Evolutionary conservation across 2,797 vertebrate genomes (phyloP).

Genomic region (Schizothorax lantsangensis): DNA sequence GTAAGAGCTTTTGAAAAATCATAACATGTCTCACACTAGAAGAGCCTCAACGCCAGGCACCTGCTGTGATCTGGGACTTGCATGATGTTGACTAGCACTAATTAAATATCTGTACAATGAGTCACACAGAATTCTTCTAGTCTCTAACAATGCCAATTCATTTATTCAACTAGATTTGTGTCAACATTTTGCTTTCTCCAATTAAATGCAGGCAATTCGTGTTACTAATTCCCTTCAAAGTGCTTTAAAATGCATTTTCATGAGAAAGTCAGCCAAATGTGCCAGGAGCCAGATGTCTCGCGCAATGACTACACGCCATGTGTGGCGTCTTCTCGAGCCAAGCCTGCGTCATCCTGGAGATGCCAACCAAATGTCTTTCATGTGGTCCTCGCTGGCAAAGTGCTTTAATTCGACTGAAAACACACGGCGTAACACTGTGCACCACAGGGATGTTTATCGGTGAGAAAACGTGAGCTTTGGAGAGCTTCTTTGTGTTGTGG

Average conservation of each 20-base stretch:
- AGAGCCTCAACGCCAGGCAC: background rate
- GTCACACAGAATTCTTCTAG: background rate
- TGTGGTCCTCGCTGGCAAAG: background rate
- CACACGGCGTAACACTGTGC: background rate
- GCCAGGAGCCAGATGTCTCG: constrained; percentile 51
- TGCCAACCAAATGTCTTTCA: constrained; percentile 50
- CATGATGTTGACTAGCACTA: constrained; percentile 18
- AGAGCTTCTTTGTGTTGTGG: background rate
- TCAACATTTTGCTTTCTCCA: constrained; percentile 9
- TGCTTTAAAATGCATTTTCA: constrained; percentile 31
- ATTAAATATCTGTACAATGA: background rate
- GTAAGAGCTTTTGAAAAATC: background rate
- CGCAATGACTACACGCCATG: constrained; percentile 55
- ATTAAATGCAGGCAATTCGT: background rate
- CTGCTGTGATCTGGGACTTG: background rate
- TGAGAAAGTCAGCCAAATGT: constrained; percentile 14
- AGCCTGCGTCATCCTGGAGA: constrained; percentile 48
- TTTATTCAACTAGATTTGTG: constrained; percentile 1
- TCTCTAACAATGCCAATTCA: background rate
- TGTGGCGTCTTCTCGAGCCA: constrained; percentile 42
- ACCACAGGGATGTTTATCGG: background rate
- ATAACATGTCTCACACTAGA: background rate
- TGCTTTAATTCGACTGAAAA: background rate
- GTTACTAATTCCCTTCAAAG: constrained; percentile 18
- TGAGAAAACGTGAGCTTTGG: background rate